Conservation (phyloP, 1,140 invertebrate species). For the Psilanteris sp. region DNA sequence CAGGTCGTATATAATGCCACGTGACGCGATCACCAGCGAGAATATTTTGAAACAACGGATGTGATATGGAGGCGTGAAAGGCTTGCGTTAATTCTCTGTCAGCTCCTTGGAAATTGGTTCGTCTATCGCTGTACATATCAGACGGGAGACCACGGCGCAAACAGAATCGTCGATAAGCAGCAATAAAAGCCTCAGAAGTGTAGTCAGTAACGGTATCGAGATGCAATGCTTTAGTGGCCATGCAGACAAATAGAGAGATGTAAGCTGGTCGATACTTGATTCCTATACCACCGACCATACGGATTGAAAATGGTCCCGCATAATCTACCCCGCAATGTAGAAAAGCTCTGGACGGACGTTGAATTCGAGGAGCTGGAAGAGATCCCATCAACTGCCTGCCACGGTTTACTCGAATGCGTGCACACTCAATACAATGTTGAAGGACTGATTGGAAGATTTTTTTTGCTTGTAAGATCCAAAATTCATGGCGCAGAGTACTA, state of each 20-base stretch:
- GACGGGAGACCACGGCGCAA: neutral
- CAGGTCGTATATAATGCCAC: no score
- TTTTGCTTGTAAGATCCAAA: no score
- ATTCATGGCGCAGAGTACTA: neutral
- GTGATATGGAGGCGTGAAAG: neutral
- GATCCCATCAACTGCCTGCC: neutral
- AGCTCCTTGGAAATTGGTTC: neutral
- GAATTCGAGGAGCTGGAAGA: neutral
- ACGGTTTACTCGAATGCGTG: neutral
- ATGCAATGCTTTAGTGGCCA: no score
- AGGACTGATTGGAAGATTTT: neutral
- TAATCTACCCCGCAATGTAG: neutral
- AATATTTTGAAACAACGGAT: no score
- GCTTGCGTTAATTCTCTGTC: neutral
- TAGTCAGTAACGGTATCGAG: no score
- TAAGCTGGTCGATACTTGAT: no score
- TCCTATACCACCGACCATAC: no score
- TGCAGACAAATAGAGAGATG: no score
- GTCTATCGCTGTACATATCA: neutral
- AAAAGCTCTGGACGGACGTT: neutral
- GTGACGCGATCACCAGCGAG: neutral
- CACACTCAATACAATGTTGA: neutral
- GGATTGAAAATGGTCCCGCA: no score
- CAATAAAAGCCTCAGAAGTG: no score
- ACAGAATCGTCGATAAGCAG: neutral